These are phyloP conservation scores for Patiria pectinifera DNA, from an alignment of 53 echinoderm and acorn worm species.

Conservation along the genomic window DNA sequence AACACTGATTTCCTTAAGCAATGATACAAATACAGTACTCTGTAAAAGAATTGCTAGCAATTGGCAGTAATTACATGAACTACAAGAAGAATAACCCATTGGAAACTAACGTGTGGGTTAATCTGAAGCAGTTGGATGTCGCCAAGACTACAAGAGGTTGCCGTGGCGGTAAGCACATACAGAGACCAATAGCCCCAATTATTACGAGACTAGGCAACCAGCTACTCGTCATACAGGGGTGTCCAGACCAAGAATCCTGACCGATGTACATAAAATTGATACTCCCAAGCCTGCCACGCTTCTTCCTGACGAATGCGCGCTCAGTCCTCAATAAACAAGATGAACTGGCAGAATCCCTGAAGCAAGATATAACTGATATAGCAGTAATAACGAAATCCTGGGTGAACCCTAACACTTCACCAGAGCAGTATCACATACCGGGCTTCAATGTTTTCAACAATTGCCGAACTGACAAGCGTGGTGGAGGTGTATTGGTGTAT, in stretches of 20 bases:
- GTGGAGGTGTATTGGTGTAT: conserved; percentile 4
- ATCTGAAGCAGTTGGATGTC: no score
- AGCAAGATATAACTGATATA: conserved; percentile 3
- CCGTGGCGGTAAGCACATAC: no score
- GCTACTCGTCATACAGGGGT: background rate
- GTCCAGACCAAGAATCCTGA: background rate
- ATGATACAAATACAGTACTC: no score
- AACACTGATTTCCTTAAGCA: no score
- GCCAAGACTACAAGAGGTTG: no score
- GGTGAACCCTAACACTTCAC: background rate
- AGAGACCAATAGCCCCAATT: background rate
- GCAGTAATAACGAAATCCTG: conserved; percentile 13
- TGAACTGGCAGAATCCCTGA: conserved; percentile 15
- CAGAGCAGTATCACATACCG: background rate
- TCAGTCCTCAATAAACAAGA: conserved; percentile 39
- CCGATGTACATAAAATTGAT: background rate
- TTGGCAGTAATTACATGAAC: no score
- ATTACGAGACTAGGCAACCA: background rate
- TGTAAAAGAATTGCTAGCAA: no score
- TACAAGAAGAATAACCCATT: no score
- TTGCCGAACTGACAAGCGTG: background rate
- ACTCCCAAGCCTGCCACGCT: conserved; percentile 18
- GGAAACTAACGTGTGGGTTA: no score
- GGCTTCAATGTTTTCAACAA: conserved; percentile 2
- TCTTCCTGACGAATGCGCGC: conserved; percentile 30